Base-by-base conservation (phyloP, 2,888 invertebrate species). In the Miltochrista miniata region DNA sequence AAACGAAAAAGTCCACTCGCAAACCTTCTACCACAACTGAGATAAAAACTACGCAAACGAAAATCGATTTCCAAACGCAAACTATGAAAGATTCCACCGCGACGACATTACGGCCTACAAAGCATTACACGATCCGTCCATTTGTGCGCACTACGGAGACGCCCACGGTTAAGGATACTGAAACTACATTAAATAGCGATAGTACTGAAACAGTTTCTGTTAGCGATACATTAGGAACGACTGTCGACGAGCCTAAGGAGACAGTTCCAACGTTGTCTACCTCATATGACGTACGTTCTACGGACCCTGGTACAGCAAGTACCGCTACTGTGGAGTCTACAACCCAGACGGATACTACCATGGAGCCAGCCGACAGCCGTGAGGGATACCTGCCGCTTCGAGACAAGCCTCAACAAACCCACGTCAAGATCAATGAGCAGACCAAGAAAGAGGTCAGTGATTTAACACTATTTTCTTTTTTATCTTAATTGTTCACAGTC, bases 371-470 rank as follows among this genome's bases (percentile, higher is more conserved):
- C 37, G 90, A 90, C 76, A 90, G 91, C 72, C 85, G 92, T 51
- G 92, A 92, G 70, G 92, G 92, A 45, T 91, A 89, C 65, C 76
- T 91, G 53, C 90, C 91, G 45, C 83, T 92, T 45, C 83, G 90
- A 59, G 92, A 92, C 74, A 91, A 90, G 61, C 89, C 90, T 43
- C 87, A 83, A 59, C 87, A 88, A 70, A 90, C 85, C 48, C 85
- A 90, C 75, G 92, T 91, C 68, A 91, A 91, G 78, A 91, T 91
- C 81, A 92, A 88, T 81, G 92, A 91, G 65, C 90, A 92, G 73
- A 91, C 90, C 54, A 92, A 92, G 72, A 92, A 92, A 87, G 92
- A 92, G 92, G 92, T 92, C 81, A 90, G 92, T 87, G 78, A 81
- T 80, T 84, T 81, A 80, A 76, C 72, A 76, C 72, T 71, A 77